Percentiles rank a stretch among this genome's conserved stretches.
These are phyloP conservation scores for Hybos culiciformis DNA, from an alignment of 2,888 invertebrate species.

Conservation along the genomic window DNA sequence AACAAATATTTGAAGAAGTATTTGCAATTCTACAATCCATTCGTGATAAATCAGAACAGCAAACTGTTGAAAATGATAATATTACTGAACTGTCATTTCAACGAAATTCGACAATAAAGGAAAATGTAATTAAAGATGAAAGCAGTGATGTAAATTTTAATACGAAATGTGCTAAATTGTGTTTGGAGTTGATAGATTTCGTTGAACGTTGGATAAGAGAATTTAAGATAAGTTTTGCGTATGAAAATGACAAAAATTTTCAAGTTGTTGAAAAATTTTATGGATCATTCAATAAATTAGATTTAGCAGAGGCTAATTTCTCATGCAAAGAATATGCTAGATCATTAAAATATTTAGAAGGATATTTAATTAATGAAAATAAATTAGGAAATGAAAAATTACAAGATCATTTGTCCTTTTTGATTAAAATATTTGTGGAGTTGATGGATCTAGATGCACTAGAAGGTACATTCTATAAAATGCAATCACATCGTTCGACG, in stretches of 20 bases:
- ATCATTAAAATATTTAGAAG: constrained; percentile 60
- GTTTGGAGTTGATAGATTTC: constrained; percentile 62
- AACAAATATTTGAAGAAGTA: constrained; percentile 42
- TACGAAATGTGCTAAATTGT: constrained; percentile 49
- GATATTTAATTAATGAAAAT: constrained; percentile 45
- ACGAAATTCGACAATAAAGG: constrained; percentile 8
- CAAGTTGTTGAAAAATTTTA: constrained; percentile 30
- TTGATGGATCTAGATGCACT: constrained; percentile 86
- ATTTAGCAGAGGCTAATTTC: constrained; percentile 59
- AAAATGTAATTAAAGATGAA: constrained; percentile 13
- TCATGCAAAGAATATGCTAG: constrained; percentile 61
- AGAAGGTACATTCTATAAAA: constrained; percentile 61
- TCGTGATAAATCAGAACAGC: constrained; percentile 21
- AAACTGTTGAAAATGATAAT: constrained; percentile 7
- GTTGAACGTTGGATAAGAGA: constrained; percentile 60
- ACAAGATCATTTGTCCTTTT: constrained; percentile 47
- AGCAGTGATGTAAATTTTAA: constrained; percentile 28
- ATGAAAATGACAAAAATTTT: constrained; percentile 17
- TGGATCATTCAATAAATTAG: constrained; percentile 44
- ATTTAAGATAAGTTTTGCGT: constrained; percentile 35
- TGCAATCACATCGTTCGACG: constrained; percentile 61
- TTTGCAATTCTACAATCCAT: constrained; percentile 33
- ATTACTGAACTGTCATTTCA: constrained; percentile 6
- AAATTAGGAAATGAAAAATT: constrained; percentile 35
- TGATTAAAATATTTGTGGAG: constrained; percentile 71